Conservation (phyloP, 2,888 invertebrate species). For the Cantharis nigra region DNA sequence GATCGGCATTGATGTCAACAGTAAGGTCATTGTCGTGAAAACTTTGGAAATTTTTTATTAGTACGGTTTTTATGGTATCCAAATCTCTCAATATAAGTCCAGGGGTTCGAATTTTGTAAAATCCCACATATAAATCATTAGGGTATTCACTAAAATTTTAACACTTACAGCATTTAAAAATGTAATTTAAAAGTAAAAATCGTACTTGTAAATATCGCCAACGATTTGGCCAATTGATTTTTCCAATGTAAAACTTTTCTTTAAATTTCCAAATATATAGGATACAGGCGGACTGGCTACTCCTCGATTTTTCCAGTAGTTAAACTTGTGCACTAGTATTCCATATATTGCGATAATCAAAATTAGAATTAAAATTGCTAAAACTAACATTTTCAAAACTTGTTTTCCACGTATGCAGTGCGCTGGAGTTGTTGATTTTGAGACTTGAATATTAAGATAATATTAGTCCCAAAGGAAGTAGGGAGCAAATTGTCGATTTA, state of each 20-base stretch:
- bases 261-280: conserved; percentile 42
- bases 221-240: conserved; percentile 41
- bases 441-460: background rate
- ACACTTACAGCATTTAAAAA: too few relatives aligned
- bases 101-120: conserved; percentile 46
- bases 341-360: background rate
- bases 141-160: conserved; percentile 41
- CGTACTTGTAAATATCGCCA: conserved; percentile 45
- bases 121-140: conserved; percentile 47
- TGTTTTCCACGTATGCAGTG: background rate
- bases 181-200: background rate
- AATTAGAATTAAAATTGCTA: background rate
- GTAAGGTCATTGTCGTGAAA: conserved; percentile 52
- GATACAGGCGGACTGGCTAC: conserved; percentile 39
- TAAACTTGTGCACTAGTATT: conserved; percentile 6
- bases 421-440: background rate
- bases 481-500: background rate
- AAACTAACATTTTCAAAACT: background rate
- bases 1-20: conserved; percentile 54
- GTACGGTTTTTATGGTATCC: conserved; percentile 48
- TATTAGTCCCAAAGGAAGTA: background rate
- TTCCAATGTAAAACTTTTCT: conserved; percentile 35
- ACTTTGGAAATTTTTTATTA: conserved; percentile 47
- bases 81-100: conserved; percentile 47
- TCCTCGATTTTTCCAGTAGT: conserved; percentile 40